Percentiles rank a stretch among this genome's conserved stretches.
Conservation (phyloP, 2,888 invertebrate genomes). For the Ochropleura plecta region DNA sequence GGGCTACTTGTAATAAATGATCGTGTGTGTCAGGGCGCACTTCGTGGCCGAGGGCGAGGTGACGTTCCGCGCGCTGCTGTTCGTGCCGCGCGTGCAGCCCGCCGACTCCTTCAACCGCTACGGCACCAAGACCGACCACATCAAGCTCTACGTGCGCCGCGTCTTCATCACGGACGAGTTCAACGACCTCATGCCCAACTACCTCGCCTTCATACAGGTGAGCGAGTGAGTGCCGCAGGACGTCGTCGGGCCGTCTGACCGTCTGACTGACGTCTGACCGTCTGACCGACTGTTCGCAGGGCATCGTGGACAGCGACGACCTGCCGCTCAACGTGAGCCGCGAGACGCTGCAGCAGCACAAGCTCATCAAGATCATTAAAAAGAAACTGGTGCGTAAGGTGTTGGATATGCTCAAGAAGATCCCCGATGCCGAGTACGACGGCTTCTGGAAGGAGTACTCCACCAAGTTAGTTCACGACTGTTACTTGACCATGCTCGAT, state of each 20-base stretch:
- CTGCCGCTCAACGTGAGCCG: conserved; percentile 99
- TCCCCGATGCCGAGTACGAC: conserved; percentile 96
- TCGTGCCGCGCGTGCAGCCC: conserved; percentile 97
- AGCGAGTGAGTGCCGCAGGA: neutral
- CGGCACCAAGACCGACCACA: conserved; percentile 98
- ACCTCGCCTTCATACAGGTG: conserved; percentile 96
- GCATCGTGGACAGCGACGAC: conserved; percentile 99
- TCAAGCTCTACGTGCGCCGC: conserved; percentile 98
- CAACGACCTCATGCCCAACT: conserved; percentile 99
- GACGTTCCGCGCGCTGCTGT: conserved; percentile 98
- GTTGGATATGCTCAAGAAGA: conserved; percentile 99
- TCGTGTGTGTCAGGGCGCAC: conserved; percentile 91
- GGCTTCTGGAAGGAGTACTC: conserved; percentile 99
- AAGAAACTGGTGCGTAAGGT: conserved; percentile 99
- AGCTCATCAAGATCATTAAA: conserved; percentile 99
- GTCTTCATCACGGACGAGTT: conserved; percentile 99
- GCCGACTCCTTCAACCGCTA: conserved; percentile 98
- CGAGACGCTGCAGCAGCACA: conserved; percentile 99
- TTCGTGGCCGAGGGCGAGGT: conserved; percentile 99
- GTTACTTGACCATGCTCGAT: neutral
- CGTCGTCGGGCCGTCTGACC: too few species aligned
- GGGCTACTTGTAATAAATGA: too few species aligned
- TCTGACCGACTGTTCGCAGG: conserved; percentile 79
- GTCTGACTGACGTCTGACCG: too few species aligned
- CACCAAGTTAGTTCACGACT: conserved; percentile 93